Percentiles rank a stretch among this genome's conserved stretches.
Evolutionary conservation across 2,888 invertebrate genomes (phyloP).

Genomic region (Ephialtes manifestator): DNA sequence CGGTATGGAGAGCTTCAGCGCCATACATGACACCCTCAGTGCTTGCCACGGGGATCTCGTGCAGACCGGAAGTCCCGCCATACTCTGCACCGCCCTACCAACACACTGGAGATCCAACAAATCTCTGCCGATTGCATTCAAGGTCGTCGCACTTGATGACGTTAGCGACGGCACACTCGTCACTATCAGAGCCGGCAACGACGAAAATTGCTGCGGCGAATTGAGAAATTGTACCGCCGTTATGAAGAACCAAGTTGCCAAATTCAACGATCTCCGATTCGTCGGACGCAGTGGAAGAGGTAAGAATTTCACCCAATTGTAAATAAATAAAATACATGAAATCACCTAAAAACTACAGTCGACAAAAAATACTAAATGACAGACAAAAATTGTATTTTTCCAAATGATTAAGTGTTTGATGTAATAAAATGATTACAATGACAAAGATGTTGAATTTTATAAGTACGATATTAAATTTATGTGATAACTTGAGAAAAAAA

Average conservation of each 20-base stretch:
- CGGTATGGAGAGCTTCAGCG: constrained; percentile 92
- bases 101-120: constrained; percentile 99
- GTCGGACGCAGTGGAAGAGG: constrained; percentile 99
- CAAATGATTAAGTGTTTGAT: too few species aligned
- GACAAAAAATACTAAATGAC: too few species aligned
- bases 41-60: constrained; percentile 97
- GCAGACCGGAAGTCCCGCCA: constrained; percentile 97
- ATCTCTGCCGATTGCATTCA: constrained; percentile 97
- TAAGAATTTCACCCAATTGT: constrained; percentile 80
- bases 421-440: too few species aligned
- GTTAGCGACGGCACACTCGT: constrained; percentile 98
- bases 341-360: not conserved
- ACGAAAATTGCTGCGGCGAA: constrained; percentile 99
- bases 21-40: constrained; percentile 92
- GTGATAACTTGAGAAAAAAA: not conserved
- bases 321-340: not conserved
- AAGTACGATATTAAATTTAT: not conserved
- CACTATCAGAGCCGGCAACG: constrained; percentile 98
- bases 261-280: constrained; percentile 99
- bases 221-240: constrained; percentile 96
- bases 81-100: constrained; percentile 97
- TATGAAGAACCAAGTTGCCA: constrained; percentile 99
- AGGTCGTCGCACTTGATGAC: constrained; percentile 97
- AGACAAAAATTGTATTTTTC: too few species aligned
- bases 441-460: not conserved